phyloP scores from a whole-genome alignment of 2,888 invertebrate genomes.

The Drosophila pseudotakahashii region DNA sequence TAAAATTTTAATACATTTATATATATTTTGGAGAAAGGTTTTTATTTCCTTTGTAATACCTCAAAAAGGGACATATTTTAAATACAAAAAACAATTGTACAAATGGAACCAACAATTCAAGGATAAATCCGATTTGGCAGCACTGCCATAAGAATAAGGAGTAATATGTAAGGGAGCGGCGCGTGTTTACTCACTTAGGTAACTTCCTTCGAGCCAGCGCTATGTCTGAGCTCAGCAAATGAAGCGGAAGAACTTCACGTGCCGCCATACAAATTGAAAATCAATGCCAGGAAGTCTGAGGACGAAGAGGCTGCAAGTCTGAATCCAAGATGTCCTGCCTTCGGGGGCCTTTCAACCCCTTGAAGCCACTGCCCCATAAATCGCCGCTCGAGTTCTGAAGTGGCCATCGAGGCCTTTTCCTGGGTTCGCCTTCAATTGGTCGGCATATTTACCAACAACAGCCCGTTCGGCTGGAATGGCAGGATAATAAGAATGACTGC shows the following conservation, averaged over 20 bases:
- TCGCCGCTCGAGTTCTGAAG: slow-evolving; percentile 36
- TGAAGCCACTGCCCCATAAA: slow-evolving; percentile 54
- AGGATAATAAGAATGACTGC: slow-evolving; percentile 38
- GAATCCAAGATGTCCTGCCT: slow-evolving; percentile 7
- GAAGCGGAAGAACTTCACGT: slow-evolving; percentile 75
- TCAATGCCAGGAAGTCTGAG: slow-evolving; percentile 57
- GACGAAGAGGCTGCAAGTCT: slow-evolving; percentile 1
- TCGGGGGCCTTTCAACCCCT: slow-evolving; percentile 52
- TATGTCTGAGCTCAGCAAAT: slow-evolving; percentile 49
- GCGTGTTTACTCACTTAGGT: slow-evolving; percentile 65
- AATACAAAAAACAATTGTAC: too few relatives aligned
- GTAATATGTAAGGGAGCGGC: not conserved
- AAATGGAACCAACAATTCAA: not conserved
- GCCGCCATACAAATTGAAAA: slow-evolving; percentile 73
- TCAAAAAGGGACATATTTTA: too few relatives aligned
- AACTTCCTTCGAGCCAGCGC: slow-evolving; percentile 32
- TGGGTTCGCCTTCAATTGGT: slow-evolving; percentile 49
- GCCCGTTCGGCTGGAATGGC: slow-evolving; percentile 19
- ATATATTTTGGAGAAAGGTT: too few relatives aligned
- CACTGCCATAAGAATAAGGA: not conserved
- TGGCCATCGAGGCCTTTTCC: slow-evolving; percentile 43
- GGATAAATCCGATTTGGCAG: not conserved
- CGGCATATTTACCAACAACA: slow-evolving; percentile 34
- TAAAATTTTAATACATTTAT: too few relatives aligned
- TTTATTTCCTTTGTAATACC: too few relatives aligned